phyloP scores from a whole-genome alignment of 2,888 invertebrate genomes.

The Lordiphosa andalusiaca region DNA sequence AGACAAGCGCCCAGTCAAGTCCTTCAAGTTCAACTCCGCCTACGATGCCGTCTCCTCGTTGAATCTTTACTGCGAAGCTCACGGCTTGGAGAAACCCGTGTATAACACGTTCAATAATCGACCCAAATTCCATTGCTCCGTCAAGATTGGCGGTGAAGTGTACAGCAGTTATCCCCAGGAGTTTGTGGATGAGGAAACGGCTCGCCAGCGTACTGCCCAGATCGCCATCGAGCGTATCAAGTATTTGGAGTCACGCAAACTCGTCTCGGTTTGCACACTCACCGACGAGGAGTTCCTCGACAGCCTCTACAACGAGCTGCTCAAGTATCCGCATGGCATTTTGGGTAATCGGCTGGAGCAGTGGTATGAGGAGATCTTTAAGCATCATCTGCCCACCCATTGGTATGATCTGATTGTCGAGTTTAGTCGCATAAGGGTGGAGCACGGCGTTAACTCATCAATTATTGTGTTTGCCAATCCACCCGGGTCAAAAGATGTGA shows the following conservation, averaged over 20 bases:
- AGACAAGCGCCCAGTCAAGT: background rate
- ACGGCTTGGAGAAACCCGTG: slow-evolving; percentile 60
- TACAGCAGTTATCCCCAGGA: slow-evolving; percentile 78
- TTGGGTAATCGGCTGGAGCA: slow-evolving; percentile 83
- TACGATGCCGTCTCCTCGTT: slow-evolving; percentile 67
- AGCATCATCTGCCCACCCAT: slow-evolving; percentile 85
- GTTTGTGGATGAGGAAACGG: slow-evolving; percentile 63
- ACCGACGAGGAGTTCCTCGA: slow-evolving; percentile 71
- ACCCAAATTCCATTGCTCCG: slow-evolving; percentile 65
- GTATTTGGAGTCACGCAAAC: slow-evolving; percentile 49
- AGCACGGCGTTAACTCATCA: slow-evolving; percentile 52
- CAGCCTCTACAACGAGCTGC: slow-evolving; percentile 71
- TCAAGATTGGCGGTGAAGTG: slow-evolving; percentile 66
- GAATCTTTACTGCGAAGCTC: slow-evolving; percentile 68
- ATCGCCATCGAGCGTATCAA: slow-evolving; percentile 74
- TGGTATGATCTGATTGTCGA: slow-evolving; percentile 82
- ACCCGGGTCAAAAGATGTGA: slow-evolving; percentile 18
- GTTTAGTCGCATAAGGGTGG: slow-evolving; percentile 82
- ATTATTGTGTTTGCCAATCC: slow-evolving; percentile 76
- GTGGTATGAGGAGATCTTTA: slow-evolving; percentile 83
- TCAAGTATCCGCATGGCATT: slow-evolving; percentile 82
- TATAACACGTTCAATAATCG: slow-evolving; percentile 35
- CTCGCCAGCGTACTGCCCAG: slow-evolving; percentile 70
- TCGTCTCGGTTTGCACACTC: slow-evolving; percentile 65
- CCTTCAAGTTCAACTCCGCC: slow-evolving; percentile 42